Base-by-base conservation (phyloP, 2,797 vertebrate genomes). In the Anas capensis region DNA sequence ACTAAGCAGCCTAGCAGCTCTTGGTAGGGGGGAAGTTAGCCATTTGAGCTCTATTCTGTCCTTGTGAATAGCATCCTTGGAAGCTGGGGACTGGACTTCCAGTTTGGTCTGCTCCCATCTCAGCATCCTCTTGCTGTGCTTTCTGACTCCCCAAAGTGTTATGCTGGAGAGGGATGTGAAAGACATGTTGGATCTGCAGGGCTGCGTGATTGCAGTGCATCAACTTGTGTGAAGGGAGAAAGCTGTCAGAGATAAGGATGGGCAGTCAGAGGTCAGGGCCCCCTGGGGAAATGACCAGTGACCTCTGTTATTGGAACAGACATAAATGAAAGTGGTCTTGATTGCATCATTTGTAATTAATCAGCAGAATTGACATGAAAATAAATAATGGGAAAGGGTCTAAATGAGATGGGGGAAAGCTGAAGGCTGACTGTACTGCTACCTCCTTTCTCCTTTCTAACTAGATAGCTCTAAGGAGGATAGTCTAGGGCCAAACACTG, bases 331-430 rank as follows among this genome's bases (percentile, higher is more conserved):
- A 68, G 36, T 20, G 44, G 11, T 21, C 40, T 90, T 95, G 76
- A 89, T 88, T 82, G 60, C 70, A 76, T 73, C 48, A 69, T 90
- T 93, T 91, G 70, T 85, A 94, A 95, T 93, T 84, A 89, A 84
- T 84, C 82, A 85, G n/a, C 38, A 92, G 92, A 93, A 92, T 33
- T 90, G 91, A 56, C 72, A 56, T 16, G 70, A 86, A 92, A 78
- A 92, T 93, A 92, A 92, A 85, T 86, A 86, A 94, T 34, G 12
- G 5, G 57, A 72, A 86, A 36, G 18, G 7, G 5, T 49, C 66
- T 84, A 19, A 85, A 68, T 60, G 58, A 61, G n/a, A 33, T 38
- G 38, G 48, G 48, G 14, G 29, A 73, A 82, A 79, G 38, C 42
- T 16, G 40, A 69, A 57, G 51, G 40, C 36, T 82, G 38, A 66